phyloP scores from a whole-genome alignment of 2,888 invertebrate genomes.

The Cheiracanthium punctorium region DNA sequence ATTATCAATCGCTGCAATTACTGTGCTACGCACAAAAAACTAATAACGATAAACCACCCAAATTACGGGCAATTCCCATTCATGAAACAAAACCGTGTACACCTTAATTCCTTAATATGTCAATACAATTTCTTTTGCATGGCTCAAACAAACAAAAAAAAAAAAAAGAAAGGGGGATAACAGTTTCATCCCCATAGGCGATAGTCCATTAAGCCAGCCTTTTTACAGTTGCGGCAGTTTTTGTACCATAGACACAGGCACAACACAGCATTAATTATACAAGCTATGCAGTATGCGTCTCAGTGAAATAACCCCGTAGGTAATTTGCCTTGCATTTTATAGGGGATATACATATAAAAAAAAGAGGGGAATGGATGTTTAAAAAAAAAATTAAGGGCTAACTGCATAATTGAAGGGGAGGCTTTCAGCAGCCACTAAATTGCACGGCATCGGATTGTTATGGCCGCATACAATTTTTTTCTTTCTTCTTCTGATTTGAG shows the following conservation, averaged over 20 bases:
- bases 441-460: not conserved
- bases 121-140: no score
- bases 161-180: no score
- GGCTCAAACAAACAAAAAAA: no score
- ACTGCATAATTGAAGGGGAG: not conserved
- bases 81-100: no score
- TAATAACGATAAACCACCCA: no score
- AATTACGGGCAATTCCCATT: no score
- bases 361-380: not conserved
- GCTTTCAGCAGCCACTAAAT: not conserved
- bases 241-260: not conserved
- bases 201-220: not conserved
- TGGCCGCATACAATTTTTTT: not conserved
- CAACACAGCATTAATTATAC: not conserved
- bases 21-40: no score
- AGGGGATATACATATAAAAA: not conserved
- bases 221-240: not conserved
- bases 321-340: constrained; percentile 1
- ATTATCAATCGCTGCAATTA: no score
- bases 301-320: not conserved
- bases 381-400: no score
- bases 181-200: no score
- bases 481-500: not conserved
- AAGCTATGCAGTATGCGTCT: not conserved
- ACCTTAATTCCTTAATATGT: no score